These are phyloP conservation scores for Sericinus montela DNA, from an alignment of 2,888 invertebrate species.

Conservation along the genomic window DNA sequence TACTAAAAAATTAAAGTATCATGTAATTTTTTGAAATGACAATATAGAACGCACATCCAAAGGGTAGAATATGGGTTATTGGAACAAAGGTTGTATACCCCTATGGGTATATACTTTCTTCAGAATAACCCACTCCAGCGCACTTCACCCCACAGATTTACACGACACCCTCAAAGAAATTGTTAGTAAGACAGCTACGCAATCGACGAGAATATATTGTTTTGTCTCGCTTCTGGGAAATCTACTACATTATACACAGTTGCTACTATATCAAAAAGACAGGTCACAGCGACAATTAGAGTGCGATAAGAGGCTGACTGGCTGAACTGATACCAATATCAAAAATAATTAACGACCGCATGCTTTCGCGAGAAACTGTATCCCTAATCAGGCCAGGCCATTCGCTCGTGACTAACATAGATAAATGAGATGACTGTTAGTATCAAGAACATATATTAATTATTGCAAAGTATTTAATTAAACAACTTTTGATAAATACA, in stretches of 20 bases:
- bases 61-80: constrained; percentile 59
- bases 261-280: constrained; percentile 45
- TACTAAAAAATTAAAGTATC: too few species aligned
- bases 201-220: constrained; percentile 42
- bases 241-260: constrained; percentile 29
- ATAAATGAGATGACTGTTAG: not conserved
- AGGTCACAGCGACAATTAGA: constrained; percentile 60
- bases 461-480: too few species aligned
- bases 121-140: constrained; percentile 7
- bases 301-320: constrained; percentile 41
- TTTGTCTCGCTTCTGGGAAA: constrained; percentile 47
- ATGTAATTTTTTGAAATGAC: too few species aligned
- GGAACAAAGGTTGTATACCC: constrained; percentile 52
- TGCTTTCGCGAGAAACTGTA: constrained; percentile 45
- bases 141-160: constrained; percentile 30
- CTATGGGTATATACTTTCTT: constrained; percentile 42
- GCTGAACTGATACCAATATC: constrained; percentile 38
- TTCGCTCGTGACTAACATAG: constrained; percentile 37
- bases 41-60: constrained; percentile 27
- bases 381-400: constrained; percentile 51
- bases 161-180: constrained; percentile 30
- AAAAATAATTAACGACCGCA: constrained; percentile 30
- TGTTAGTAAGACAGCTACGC: constrained; percentile 16
- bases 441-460: too few species aligned
- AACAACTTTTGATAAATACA: too few species aligned